Conservation (phyloP, 2,113 vertebrate species). For the Hemiprocne comata region DNA sequence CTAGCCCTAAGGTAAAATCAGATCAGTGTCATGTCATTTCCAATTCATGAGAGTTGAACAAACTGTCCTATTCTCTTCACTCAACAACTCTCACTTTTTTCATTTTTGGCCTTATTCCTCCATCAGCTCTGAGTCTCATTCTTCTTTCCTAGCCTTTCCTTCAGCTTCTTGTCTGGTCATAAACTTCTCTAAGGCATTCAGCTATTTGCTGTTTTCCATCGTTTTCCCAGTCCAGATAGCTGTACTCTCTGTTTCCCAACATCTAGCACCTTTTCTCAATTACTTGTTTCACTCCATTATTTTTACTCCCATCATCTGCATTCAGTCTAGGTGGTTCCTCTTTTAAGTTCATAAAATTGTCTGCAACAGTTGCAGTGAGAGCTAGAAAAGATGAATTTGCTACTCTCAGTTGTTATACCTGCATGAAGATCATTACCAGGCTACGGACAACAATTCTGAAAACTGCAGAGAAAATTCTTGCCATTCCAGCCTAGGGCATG, state of each 20-base stretch:
- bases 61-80: not conserved
- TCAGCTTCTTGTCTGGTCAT: not conserved
- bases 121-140: not conserved
- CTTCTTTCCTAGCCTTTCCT: not conserved
- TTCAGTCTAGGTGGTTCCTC: not conserved
- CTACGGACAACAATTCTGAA: not conserved
- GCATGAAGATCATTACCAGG: not conserved
- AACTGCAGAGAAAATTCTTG: not conserved
- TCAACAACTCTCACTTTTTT: not conserved
- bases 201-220: not conserved
- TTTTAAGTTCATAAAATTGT: not conserved
- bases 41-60: not conserved
- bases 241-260: not conserved
- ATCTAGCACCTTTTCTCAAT: not conserved
- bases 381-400: not conserved
- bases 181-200: not conserved
- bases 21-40: rapidly evolving
- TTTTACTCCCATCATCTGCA: not conserved
- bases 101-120: not conserved
- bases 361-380: not conserved
- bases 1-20: not conserved
- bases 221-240: not conserved
- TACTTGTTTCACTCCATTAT: not conserved
- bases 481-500: not conserved
- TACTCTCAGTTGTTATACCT: not conserved